Conservation (phyloP, 1,140 invertebrate genomes). For the Drosophila pallidifrons region DNA sequence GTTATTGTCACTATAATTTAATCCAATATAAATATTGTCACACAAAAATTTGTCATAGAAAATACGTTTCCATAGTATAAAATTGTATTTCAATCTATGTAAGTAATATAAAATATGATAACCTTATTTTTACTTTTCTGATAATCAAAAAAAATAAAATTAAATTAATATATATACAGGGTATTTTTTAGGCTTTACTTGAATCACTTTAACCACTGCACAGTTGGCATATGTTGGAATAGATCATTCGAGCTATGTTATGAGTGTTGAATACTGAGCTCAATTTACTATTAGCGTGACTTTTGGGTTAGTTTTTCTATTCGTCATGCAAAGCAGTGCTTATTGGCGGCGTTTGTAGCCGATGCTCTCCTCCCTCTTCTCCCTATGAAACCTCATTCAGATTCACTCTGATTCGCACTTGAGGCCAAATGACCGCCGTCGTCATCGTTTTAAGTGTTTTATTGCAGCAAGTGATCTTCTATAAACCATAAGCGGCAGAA, state of each 20-base stretch:
- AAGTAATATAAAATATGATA: no score
- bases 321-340: constrained; percentile 80
- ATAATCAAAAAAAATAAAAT: background rate
- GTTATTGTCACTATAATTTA: no score
- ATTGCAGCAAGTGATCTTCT: constrained; percentile 79
- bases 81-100: no score
- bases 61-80: no score
- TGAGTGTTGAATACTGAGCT: constrained; percentile 57
- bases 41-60: no score
- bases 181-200: background rate
- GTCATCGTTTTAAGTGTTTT: constrained; percentile 69
- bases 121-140: no score
- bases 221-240: constrained; percentile 59
- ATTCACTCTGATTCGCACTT: constrained; percentile 22
- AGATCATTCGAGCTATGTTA: constrained; percentile 45
- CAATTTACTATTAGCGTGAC: constrained; percentile 83
- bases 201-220: constrained; percentile 2
- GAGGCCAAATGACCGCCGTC: constrained; percentile 57
- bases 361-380: constrained; percentile 23
- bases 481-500: constrained; percentile 55
- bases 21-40: no score
- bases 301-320: constrained; percentile 83
- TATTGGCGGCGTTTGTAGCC: constrained; percentile 53
- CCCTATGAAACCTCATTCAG: background rate
- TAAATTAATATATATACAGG: background rate